Base-by-base conservation (phyloP, 2,113 vertebrate genomes). In the Spea bombifrons region DNA sequence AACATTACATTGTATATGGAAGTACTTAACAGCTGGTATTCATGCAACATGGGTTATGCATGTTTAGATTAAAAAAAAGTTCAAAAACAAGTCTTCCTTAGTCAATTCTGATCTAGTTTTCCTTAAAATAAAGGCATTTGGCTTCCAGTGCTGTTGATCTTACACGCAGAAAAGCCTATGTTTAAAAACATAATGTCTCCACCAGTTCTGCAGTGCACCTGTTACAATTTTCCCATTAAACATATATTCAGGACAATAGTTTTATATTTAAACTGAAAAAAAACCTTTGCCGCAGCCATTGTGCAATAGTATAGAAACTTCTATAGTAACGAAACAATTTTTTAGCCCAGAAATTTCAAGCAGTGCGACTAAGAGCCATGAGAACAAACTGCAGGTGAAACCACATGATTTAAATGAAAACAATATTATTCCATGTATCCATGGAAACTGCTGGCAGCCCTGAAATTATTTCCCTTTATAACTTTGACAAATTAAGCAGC, bases 391-490 rank as follows among this genome's bases (percentile, higher is more conserved):
- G 78, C 71, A 49, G 71, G 71, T 74, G 45, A 64, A 50, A 16
- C 78, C 44, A 13, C 71, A 61, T 47, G 64, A 74, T 43, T 10
- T n/a, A 52, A 59, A 74, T 12, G 50, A 52, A 63, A 73, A 73
- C 71, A 74, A 68, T 80, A 67, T 55, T 80, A 73, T 80, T 61
- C 65, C 71, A 2, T 0, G 65, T 74, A 57, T 55, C 78, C 43
- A 61, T 74, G 78, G 78, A 74, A 80, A 74, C 71, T 80, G 71
- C 65, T 80, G 73, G 57, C 49, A 67, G 59, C 12, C 47, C 70
- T 10, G 71, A 74, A 30, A 80, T 55, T 68, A 61, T 73, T 59
- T 73, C 49, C 12, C 53, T 59, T 71, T 80, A 59, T 59, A 80
- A 59, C 64, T 57, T 61, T 70, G 45, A 68, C 43, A 77, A 77